Evolutionary conservation across 1,140 invertebrate species (phyloP), one percentile per base, ranked within the genome.

Genomic region (Lordiphosa clarofinis): DNA sequence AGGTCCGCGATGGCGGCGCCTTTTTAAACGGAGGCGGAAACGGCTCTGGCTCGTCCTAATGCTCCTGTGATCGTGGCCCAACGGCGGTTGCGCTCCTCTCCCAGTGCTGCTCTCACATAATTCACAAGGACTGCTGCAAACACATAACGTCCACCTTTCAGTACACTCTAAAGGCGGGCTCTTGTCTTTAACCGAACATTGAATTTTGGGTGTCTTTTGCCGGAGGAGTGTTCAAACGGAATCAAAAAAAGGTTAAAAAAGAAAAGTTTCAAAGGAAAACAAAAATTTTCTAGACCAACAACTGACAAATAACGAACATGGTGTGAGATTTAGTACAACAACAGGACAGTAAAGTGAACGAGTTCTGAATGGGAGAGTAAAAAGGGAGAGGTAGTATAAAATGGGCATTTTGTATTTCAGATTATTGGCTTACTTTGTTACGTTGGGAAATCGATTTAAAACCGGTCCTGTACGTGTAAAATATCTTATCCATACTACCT

Each of bases 221-320:
- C 61, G 71, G 71, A 67, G 75, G 75, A 79, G 65, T 47, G 50
- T 53, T 58, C 48, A 56, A 69, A 53, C 33, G 31, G 38, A 10
- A 31, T 28, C 28, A 35, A 40, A 54, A 42, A 43, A 15, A 37
- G 36, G 55, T 46, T 13, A 12, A 48, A 57, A 56, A 59, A 49
- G 43, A 49, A 73, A 70, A 78, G 69, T 63, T 84, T 81, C 64
- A 31, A 63, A 54, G 64, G 42, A 63, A 58, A 82, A 71, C 65
- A 81, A 70, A 61, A 72, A 81, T 49, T 58, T 59, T 82, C 58
- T 70, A 70, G 66, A 82, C 79, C 39, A 78, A 75, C 64, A 64
- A 44, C 43, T 84, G 73, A 82, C 78, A 84, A 82, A 69, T 43
- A 76, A 84, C 59, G 62, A 76, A 82, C 76, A 82, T 84, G 57